phyloP scores from a whole-genome alignment of 30 jellyfish, hydroid and myxozoan genomes.

The Cassiopea xamachana region DNA sequence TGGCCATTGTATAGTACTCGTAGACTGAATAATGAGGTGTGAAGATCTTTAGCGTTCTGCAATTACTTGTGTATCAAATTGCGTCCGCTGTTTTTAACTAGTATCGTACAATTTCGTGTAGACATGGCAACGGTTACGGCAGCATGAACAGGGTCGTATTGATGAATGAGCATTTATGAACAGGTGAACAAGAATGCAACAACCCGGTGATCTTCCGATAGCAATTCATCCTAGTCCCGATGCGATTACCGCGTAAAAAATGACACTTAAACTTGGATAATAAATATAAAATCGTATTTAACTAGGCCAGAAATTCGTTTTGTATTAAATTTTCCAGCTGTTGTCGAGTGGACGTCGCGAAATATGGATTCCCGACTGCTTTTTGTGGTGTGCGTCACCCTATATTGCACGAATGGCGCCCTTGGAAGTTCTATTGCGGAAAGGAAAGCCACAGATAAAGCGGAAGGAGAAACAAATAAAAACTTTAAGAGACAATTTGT shows the following conservation, averaged over 20 bases:
- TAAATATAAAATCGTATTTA: not conserved
- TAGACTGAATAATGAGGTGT: not conserved
- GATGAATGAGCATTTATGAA: conserved; percentile 61
- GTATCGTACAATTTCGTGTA: not conserved
- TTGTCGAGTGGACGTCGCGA: not conserved
- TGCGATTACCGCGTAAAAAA: conserved; percentile 4
- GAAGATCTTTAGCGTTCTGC: not conserved
- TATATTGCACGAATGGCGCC: not conserved
- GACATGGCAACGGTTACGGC: conserved; percentile 62
- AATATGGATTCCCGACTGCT: conserved; percentile 25
- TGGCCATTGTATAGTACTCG: too few species aligned
- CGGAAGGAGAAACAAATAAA: conserved; percentile 10
- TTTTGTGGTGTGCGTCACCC: not conserved
- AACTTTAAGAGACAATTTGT: conserved; percentile 89
- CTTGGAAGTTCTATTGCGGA: conserved; percentile 42
- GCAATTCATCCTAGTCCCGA: conserved; percentile 14
- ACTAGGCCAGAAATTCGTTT: not conserved
- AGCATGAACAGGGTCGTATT: conserved; percentile 43
- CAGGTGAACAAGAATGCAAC: conserved; percentile 74
- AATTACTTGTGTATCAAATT: not conserved
- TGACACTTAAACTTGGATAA: conserved; percentile 12
- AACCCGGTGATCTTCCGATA: conserved; percentile 42
- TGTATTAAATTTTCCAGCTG: not conserved
- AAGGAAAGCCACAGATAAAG: not conserved
- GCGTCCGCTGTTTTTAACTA: not conserved